Conservation (phyloP, 2,888 invertebrate genomes). For the Chymomyza fuscimana region DNA sequence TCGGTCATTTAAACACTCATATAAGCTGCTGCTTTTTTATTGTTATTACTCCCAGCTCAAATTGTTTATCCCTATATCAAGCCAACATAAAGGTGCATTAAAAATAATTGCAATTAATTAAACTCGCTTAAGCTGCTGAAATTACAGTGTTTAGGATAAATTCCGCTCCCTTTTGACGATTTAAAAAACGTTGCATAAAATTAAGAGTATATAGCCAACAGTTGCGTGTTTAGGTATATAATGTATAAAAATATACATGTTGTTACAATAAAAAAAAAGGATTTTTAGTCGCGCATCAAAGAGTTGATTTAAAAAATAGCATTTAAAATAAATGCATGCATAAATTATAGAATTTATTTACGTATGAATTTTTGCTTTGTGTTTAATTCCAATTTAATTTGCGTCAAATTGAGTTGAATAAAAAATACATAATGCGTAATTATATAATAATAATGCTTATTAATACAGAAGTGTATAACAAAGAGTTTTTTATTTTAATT, state of each 20-base stretch:
- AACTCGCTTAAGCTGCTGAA: constrained; percentile 63
- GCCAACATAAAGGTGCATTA: constrained; percentile 31
- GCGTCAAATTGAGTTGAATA: neutral
- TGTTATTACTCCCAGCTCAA: neutral
- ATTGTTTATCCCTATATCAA: neutral
- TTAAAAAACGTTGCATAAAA: neutral
- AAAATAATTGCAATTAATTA: constrained; percentile 61
- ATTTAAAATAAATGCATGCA: neutral
- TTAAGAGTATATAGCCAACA: neutral
- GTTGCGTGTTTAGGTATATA: neutral
- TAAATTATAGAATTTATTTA: neutral
- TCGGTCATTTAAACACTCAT: neutral
- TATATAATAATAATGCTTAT: neutral
- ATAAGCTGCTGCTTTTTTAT: neutral
- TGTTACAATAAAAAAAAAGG: neutral
- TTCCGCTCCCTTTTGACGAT: constrained; percentile 55
- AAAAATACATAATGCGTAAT: neutral
- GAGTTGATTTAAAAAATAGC: neutral
- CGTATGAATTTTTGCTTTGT: neutral
- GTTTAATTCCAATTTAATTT: neutral
- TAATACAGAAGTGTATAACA: neutral
- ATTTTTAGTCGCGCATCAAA: neutral
- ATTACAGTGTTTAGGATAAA: constrained; percentile 69
- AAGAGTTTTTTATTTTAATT: neutral
- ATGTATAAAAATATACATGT: neutral